These are phyloP conservation scores for Lampropteryx suffumata DNA, from an alignment of 2,888 invertebrate species.

Conservation along the genomic window DNA sequence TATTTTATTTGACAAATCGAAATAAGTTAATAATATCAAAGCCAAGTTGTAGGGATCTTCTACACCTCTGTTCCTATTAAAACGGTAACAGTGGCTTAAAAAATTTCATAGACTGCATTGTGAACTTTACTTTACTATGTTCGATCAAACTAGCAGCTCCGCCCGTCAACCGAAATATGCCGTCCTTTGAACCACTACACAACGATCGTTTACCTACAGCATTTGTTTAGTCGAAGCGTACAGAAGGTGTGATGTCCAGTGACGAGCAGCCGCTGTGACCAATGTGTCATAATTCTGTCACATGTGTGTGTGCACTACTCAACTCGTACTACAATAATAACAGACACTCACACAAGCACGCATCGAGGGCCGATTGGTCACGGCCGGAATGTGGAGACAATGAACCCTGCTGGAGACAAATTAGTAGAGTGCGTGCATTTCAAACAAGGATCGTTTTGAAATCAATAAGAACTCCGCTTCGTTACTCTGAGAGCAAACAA, in stretches of 20 bases:
- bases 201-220: conserved; percentile 5
- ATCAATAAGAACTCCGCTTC: conserved; percentile 5
- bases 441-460: conserved; percentile 11
- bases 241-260: conserved; percentile 33
- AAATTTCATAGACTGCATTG: too few species aligned
- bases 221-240: conserved; percentile 8
- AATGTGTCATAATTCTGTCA: conserved; percentile 15
- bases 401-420: conserved; percentile 16
- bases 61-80: too few species aligned
- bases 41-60: too few species aligned
- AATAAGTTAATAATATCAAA: too few species aligned
- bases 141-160: neutral
- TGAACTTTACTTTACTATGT: neutral
- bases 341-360: neutral
- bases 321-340: neutral
- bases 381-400: conserved; percentile 20
- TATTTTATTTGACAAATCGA: too few species aligned
- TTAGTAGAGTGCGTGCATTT: conserved; percentile 11
- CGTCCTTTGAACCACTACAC: conserved; percentile 5
- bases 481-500: neutral
- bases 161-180: neutral
- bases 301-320: conserved; percentile 4
- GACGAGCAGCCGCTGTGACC: conserved; percentile 27
- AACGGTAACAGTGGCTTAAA: too few species aligned
- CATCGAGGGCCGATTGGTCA: conserved; percentile 23